phyloP scores from a whole-genome alignment of 2,113 vertebrate genomes.

The Thryonomys swinderianus region DNA sequence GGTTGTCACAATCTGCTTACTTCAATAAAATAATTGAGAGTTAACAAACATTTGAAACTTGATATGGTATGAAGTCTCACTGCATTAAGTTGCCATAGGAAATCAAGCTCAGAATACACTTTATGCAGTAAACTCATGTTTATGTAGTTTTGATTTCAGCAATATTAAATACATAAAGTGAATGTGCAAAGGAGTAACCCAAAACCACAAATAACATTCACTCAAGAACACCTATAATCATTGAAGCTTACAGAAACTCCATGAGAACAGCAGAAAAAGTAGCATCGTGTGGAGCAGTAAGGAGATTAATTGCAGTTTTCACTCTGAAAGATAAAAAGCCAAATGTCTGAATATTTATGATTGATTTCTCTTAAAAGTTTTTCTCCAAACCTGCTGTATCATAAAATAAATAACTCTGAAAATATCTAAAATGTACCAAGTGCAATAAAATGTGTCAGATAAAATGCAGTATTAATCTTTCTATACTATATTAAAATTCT shows the following conservation, averaged over 20 bases:
- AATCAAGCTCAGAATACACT: constrained; percentile 72
- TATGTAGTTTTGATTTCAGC: constrained; percentile 75
- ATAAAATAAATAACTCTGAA: constrained; percentile 73
- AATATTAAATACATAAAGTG: constrained; percentile 74
- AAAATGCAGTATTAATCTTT: constrained; percentile 72
- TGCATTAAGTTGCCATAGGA: constrained; percentile 68
- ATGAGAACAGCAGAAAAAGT: constrained; percentile 67
- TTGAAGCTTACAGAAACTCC: constrained; percentile 58
- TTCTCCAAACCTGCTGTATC: constrained; percentile 50
- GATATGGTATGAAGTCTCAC: constrained; percentile 61
- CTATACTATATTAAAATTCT: constrained; percentile 72
- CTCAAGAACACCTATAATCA: constrained; percentile 57
- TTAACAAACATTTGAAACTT: constrained; percentile 67
- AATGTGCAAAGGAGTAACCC: constrained; percentile 43
- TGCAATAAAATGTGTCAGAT: constrained; percentile 76
- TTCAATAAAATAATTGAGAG: constrained; percentile 68
- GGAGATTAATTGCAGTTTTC: constrained; percentile 79
- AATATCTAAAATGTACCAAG: constrained; percentile 65
- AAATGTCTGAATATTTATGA: constrained; percentile 68
- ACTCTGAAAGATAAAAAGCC: constrained; percentile 69
- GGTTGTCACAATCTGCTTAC: constrained; percentile 83
- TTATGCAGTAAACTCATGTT: constrained; percentile 69
- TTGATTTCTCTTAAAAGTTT: constrained; percentile 73
- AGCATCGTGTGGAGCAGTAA: constrained; percentile 69
- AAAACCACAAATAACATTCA: constrained; percentile 68